Conservation (phyloP, 2,113 vertebrate species). For the Gallinago paraguaiae region DNA sequence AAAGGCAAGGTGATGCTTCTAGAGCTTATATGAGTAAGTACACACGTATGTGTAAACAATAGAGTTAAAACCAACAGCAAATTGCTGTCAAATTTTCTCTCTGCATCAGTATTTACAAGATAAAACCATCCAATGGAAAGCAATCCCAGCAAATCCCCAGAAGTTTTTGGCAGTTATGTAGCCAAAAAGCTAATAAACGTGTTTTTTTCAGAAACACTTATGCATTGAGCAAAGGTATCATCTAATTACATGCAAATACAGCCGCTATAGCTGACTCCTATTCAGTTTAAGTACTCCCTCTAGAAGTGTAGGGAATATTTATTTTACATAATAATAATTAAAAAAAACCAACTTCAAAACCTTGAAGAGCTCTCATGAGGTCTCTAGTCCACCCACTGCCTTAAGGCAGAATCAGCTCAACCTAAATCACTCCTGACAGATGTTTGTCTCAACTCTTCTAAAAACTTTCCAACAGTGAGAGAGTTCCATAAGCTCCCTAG, state of each 20-base stretch:
- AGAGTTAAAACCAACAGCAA: neutral
- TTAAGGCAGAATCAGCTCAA: neutral
- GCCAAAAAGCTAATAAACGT: neutral
- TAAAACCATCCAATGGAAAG: neutral
- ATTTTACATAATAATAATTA: neutral
- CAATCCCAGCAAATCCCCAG: neutral
- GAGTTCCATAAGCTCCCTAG: neutral
- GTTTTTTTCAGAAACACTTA: neutral
- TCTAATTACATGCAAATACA: neutral
- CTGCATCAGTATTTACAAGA: neutral
- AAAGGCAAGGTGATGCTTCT: neutral
- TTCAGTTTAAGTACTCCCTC: neutral
- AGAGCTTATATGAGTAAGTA: neutral
- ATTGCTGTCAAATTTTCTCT: neutral
- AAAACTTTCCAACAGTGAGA: rapidly evolving
- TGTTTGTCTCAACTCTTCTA: neutral
- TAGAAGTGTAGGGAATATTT: neutral
- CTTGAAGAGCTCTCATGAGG: neutral
- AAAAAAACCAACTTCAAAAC: too few relatives aligned
- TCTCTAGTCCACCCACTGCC: neutral
- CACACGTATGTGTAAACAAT: neutral
- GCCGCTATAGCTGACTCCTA: neutral
- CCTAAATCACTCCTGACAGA: neutral
- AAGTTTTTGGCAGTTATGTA: neutral
- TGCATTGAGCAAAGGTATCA: neutral